Conservation (phyloP, 2,797 vertebrate species). For the Oryzias sinensis region DNA sequence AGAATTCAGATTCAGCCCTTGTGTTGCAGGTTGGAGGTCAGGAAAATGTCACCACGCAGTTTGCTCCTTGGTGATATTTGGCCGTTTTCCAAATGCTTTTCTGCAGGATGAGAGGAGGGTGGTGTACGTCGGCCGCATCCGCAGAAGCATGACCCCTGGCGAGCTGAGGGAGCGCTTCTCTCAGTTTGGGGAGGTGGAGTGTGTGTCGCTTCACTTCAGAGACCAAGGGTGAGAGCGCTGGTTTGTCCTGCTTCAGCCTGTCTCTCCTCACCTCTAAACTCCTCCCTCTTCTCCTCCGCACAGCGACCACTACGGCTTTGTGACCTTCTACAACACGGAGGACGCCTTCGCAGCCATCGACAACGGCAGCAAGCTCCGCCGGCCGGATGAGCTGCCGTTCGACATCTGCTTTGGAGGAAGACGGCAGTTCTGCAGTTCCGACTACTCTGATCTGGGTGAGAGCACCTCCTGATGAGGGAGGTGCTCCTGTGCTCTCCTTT, state of each 20-base stretch:
- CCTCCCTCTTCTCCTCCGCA: background rate
- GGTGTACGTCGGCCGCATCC: slow-evolving; percentile 93
- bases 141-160: slow-evolving; percentile 85
- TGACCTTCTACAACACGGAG: slow-evolving; percentile 90
- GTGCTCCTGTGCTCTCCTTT: no score
- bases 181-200: slow-evolving; percentile 91
- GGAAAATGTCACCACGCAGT: no score
- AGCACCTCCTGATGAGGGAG: background rate
- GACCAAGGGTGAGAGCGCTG: slow-evolving; percentile 81
- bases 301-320: slow-evolving; percentile 93
- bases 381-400: slow-evolving; percentile 89
- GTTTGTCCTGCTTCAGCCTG: no score
- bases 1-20: no score
- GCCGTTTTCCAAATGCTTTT: background rate
- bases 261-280: background rate
- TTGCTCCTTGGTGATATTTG: no score
- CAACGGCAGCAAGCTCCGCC: slow-evolving; percentile 86
- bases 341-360: slow-evolving; percentile 93
- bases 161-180: slow-evolving; percentile 91
- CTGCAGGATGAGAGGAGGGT: slow-evolving; percentile 92
- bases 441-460: slow-evolving; percentile 90
- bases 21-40: no score
- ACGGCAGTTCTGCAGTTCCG: slow-evolving; percentile 91
- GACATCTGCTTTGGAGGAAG: slow-evolving; percentile 96
- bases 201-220: slow-evolving; percentile 93